A percentile compares a stretch with the other conserved stretches of the same genome.
Conservation (phyloP, 2,797 vertebrate genomes). For the Cyclura pinguis region DNA sequence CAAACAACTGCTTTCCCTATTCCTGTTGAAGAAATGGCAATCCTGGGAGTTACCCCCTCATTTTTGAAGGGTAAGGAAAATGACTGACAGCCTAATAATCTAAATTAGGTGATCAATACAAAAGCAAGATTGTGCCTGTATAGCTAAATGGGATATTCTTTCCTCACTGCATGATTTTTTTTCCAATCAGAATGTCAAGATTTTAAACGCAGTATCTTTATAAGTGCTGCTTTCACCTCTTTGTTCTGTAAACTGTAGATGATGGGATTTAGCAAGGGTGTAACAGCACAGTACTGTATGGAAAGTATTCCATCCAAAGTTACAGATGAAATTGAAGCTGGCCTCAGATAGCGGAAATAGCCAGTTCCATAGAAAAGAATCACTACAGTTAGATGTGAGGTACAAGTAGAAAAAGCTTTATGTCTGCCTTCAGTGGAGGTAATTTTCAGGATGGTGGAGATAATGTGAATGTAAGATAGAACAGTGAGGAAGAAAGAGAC, state of each 20-base stretch:
- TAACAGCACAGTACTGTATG: conserved; percentile 51
- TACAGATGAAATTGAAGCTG: background rate
- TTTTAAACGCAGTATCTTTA: conserved; percentile 6
- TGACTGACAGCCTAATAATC: too few species aligned
- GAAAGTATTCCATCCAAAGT: conserved; percentile 53
- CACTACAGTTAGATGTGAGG: conserved; percentile 66
- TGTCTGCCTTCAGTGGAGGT: background rate
- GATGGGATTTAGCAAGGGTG: conserved; percentile 51
- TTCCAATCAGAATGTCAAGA: background rate
- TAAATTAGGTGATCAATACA: background rate
- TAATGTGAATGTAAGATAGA: conserved; percentile 18
- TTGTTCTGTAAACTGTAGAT: conserved; percentile 62
- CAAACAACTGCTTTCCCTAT: too few species aligned
- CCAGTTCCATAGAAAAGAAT: conserved; percentile 65
- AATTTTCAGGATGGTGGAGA: conserved; percentile 6
- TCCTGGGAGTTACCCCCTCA: too few species aligned
- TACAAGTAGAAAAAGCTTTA: conserved; percentile 43
- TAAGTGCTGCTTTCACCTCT: conserved; percentile 54
- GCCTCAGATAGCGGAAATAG: conserved; percentile 49
- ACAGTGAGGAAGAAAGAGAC: conserved; percentile 14
- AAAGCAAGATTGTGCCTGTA: too few species aligned
- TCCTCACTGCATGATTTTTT: background rate
- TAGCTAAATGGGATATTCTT: background rate
- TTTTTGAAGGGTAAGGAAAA: too few species aligned
- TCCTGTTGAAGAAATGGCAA: too few species aligned